Base-by-base conservation (phyloP, 2,113 vertebrate genomes). In the Gadus chalcogrammus region DNA sequence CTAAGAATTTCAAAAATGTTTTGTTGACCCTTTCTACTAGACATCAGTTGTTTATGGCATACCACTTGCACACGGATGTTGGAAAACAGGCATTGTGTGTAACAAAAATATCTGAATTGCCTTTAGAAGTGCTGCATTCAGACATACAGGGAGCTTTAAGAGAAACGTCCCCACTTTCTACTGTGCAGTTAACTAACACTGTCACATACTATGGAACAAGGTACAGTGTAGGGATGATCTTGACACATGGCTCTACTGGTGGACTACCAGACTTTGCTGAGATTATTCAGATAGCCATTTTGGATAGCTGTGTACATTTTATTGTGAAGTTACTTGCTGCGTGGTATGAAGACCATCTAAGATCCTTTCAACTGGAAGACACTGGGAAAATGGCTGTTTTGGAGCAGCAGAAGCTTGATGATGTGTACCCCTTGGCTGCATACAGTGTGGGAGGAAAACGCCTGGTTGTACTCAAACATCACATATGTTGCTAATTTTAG, bases 311-410 rank as follows among this genome's bases (percentile, higher is more conserved):
- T 76, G 27, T 48, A 48, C 15, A 69, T 68, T 85, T 79, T 20
- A 69, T 84, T 75, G 70, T 77, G 20, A 85, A 79, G 58, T 58
- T 62, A 73, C 76, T 75, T 35, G 42, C 6, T 65, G 62, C 64
- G 7, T 72, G 71, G 75, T 83, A 69, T 79, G 27, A 75, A 67
- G 80, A 84, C 35, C 72, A 84, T 77, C 71, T 75, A 42, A 76
- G 78, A 56, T 75, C 74, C 67, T 83, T 78, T 76, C 66, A 80
- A 20, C 22, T 85, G 20, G 81, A 83, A 67, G 16, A 72, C 64
- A 75, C 55, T 71, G 55, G 69, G 0, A 69, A 71, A 58, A 70
- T 76, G 3, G 2, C 17, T 12, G 31, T 81, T 62, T 42, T 70
- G 38, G 69, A 75, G 27, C 74, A 79, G 28, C 56, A 75, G 65